Conservation (phyloP, 2,888 invertebrate genomes). For the Cephus rjabovi region DNA sequence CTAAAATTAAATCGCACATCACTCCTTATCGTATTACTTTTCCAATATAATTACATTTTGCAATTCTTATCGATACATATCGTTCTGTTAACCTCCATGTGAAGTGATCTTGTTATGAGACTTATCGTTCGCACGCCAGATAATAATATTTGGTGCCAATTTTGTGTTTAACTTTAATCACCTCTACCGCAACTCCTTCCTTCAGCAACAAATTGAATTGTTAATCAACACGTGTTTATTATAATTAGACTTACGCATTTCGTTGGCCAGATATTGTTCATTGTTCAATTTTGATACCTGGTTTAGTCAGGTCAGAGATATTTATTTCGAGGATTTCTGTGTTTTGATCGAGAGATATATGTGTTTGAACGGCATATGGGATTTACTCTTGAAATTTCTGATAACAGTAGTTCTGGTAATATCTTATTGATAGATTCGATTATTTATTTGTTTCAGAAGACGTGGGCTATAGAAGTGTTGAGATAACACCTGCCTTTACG, state of each 20-base stretch:
- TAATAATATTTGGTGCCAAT: background rate
- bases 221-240: background rate
- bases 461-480: conserved; percentile 68
- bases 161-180: background rate
- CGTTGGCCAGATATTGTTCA: background rate
- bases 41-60: background rate
- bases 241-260: background rate
- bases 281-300: background rate
- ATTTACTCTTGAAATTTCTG: background rate
- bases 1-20: background rate
- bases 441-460: conserved; percentile 66
- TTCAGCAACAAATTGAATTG: background rate
- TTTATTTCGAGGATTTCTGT: background rate
- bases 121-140: background rate
- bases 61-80: background rate
- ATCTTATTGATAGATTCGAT: background rate
- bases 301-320: background rate
- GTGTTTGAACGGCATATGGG: background rate
- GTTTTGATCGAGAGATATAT: background rate
- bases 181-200: background rate
- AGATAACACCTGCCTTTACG: conserved; percentile 67
- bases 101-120: background rate
- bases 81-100: background rate
- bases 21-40: background rate
- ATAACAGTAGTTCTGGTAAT: background rate